phyloP scores from a whole-genome alignment of 2,797 vertebrate species.

The Enteromius viviparus region DNA sequence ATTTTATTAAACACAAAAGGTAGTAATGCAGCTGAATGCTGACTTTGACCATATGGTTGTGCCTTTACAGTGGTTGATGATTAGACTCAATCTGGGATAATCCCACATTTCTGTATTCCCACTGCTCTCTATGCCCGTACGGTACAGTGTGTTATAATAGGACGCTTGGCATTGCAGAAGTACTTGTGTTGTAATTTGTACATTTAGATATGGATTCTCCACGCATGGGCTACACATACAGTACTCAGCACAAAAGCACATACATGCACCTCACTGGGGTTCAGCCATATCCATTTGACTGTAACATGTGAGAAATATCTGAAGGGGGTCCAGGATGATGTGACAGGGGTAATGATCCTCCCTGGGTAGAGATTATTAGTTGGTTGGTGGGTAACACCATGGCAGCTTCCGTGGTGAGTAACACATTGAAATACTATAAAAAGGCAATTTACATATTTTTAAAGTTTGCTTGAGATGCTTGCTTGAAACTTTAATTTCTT shows the following conservation, averaged over 20 bases:
- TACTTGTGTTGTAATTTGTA: conserved; percentile 4
- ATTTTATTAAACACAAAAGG: conserved; percentile 14
- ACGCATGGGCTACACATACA: not conserved
- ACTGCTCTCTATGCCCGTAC: conserved; percentile 58
- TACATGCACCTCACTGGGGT: not conserved
- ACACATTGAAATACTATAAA: not conserved
- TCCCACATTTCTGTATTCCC: conserved; percentile 65
- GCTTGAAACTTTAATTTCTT: not conserved
- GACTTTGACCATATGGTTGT: conserved; percentile 68
- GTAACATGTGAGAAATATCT: not conserved
- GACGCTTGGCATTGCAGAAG: not conserved
- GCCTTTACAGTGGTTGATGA: conserved; percentile 66
- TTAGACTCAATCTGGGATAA: conserved; percentile 74
- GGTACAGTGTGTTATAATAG: not conserved
- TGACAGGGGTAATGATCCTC: not conserved
- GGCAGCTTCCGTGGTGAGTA: not conserved
- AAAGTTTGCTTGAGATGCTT: not conserved
- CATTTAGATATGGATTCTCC: conserved; percentile 9
- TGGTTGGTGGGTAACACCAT: not conserved
- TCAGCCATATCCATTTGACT: not conserved
- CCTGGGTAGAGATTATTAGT: not conserved
- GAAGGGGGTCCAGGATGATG: not conserved
- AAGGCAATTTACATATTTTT: not conserved
- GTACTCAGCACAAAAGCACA: not conserved
- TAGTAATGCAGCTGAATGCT: conserved; percentile 48